These are phyloP conservation scores for Pitta sordida DNA, from an alignment of 2,113 vertebrate genomes.

Conservation along the genomic window DNA sequence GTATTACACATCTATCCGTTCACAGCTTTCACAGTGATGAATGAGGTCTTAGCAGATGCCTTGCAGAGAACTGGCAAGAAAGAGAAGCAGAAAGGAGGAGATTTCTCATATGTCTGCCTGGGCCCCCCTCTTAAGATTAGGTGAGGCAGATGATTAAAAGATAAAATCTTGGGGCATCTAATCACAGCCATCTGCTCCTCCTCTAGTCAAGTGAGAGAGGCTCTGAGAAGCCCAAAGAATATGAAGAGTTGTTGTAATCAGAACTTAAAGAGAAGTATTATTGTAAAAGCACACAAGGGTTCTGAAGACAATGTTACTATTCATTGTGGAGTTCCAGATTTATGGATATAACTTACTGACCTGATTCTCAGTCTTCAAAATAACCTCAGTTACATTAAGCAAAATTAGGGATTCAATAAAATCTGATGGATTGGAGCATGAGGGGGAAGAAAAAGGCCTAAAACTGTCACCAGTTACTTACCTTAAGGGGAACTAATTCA, in stretches of 20 bases:
- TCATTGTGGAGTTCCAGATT: background rate
- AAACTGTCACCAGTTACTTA: background rate
- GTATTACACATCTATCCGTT: slow-evolving; percentile 81
- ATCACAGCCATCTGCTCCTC: slow-evolving; percentile 67
- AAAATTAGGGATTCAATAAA: slow-evolving; percentile 19
- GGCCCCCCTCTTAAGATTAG: background rate
- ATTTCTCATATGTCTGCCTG: slow-evolving; percentile 64
- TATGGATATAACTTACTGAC: background rate
- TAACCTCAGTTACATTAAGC: background rate
- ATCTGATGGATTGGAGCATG: background rate
- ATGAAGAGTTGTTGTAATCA: slow-evolving; percentile 20
- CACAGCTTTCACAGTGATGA: slow-evolving; percentile 75
- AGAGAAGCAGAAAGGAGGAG: slow-evolving; percentile 14
- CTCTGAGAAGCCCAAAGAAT: slow-evolving; percentile 21
- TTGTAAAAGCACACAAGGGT: background rate
- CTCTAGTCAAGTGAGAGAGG: slow-evolving; percentile 18
- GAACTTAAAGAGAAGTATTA: slow-evolving; percentile 3
- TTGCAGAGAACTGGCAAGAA: slow-evolving; percentile 60
- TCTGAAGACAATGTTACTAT: background rate
- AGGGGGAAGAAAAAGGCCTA: background rate
- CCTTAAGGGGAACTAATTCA: background rate
- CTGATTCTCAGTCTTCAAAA: background rate
- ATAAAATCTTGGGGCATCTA: slow-evolving; percentile 43
- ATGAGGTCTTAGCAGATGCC: slow-evolving; percentile 75
- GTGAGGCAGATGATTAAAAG: slow-evolving; percentile 61